Conservation (phyloP, 2,888 invertebrate genomes). For the Harmothoe impar region DNA sequence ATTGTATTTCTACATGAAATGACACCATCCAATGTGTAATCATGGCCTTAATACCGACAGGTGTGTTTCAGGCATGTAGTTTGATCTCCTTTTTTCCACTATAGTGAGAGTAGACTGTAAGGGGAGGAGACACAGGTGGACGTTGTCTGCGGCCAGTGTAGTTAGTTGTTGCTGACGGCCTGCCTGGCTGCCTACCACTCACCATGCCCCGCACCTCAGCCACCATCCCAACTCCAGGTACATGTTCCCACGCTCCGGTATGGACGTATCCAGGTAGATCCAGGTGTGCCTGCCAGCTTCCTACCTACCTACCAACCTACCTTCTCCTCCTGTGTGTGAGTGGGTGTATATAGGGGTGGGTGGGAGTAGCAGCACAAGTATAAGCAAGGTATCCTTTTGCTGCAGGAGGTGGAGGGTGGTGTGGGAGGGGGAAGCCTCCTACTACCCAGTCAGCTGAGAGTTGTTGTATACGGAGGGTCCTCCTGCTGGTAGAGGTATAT, state of each 20-base stretch:
- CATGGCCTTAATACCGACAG: too few relatives aligned
- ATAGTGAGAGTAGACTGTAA: too few relatives aligned
- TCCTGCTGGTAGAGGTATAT: too few relatives aligned
- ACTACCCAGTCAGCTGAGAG: neutral
- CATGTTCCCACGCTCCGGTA: constrained; percentile 45
- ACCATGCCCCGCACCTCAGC: neutral
- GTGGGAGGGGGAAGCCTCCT: too few relatives aligned
- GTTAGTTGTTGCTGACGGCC: neutral
- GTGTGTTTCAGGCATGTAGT: too few relatives aligned
- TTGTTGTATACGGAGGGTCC: too few relatives aligned
- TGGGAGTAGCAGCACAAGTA: too few relatives aligned
- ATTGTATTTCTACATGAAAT: too few relatives aligned
- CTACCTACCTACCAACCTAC: neutral
- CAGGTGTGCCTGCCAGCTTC: constrained; percentile 23
- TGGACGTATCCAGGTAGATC: constrained; percentile 49
- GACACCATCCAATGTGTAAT: too few relatives aligned
- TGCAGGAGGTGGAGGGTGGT: constrained; percentile 1
- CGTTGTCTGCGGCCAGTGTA: neutral
- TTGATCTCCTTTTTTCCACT: too few relatives aligned
- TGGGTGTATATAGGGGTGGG: neutral
- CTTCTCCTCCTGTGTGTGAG: neutral
- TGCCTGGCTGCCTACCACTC: neutral
- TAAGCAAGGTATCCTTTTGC: neutral
- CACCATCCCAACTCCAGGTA: neutral
- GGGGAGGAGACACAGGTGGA: constrained; percentile 3